phyloP scores from a whole-genome alignment of 2,888 invertebrate species.

The Dysmachus trigonus region DNA sequence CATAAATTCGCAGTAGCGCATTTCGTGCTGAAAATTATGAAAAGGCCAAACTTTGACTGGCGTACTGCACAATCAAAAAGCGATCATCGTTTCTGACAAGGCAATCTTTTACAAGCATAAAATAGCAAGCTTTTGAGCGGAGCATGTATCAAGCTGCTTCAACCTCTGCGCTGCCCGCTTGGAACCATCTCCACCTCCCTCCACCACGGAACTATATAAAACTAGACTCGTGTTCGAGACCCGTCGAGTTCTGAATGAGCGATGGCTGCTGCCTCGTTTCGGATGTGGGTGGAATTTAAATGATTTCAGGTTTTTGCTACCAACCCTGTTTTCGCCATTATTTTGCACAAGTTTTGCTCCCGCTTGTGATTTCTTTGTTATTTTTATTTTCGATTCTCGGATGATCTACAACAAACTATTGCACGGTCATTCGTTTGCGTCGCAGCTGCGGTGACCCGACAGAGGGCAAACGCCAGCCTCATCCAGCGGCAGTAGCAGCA shows the following conservation, averaged over 20 bases:
- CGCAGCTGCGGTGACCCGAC: background rate
- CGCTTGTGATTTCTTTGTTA: background rate
- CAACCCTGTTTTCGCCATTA: background rate
- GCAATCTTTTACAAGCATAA: background rate
- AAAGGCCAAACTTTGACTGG: background rate
- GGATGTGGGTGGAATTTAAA: constrained; percentile 9
- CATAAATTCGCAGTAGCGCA: background rate
- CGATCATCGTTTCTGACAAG: background rate
- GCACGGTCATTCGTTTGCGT: background rate
- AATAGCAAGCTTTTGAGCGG: background rate
- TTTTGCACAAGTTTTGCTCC: background rate
- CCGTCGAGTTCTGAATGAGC: background rate
- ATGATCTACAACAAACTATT: background rate
- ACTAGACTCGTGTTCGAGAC: background rate
- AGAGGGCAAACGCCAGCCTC: background rate
- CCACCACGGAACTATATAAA: background rate
- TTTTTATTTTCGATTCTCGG: background rate
- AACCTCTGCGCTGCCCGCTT: background rate
- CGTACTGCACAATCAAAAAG: background rate
- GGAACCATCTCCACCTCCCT: background rate
- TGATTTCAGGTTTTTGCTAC: background rate
- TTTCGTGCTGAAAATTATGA: background rate
- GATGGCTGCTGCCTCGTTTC: background rate
- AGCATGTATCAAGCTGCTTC: background rate
- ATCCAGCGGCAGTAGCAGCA: background rate